Evolutionary conservation across 2,113 vertebrate genomes (phyloP), one percentile per base, ranked within the genome.

Genomic region (Probosciger aterrimus): DNA sequence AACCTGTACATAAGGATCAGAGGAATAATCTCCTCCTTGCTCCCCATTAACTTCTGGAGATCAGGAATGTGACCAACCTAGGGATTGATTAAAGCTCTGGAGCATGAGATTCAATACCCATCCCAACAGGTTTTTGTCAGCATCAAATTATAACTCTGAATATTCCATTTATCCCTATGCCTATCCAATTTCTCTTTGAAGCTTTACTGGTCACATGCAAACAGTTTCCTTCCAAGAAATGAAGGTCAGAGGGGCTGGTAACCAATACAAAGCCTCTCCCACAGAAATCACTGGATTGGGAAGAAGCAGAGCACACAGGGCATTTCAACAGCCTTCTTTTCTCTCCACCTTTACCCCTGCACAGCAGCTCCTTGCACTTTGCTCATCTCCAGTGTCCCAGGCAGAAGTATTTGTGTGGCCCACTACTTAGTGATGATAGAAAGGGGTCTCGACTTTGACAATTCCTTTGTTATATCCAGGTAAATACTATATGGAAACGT

Each of bases 211-310:
- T 65, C 74, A 19, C 74, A 13, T 6, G 43, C 25, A 63, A 79
- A 57, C 44, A 13, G 46, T 19, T 80, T 31, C 64, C 37, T 73
- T 43, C 43, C 75, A 43, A 47, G 35, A 68, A 68, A 11, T 0
- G 49, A 69, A 84, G 63, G 71, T 31, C 55, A 65, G 76, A 62
- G 53, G 25, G 73, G 47, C 3, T 57, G 43, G 35, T 6, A 67
- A 59, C 8, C 83, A 62, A 5, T 0, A 1, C 49, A 9, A 53
- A 44, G 28, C 18, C 59, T 7, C 82, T 67, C 73, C 64, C 77
- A 18, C 0, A 7, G 79, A 43, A 46, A 11, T 4, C 10, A 3
- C 9, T 19, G 43, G 15, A n/a, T 0, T 16, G 41, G 86, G 86
- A 65, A 39, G 80, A 6, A 18, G 41, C 35, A 50, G 78, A 27